Percentiles rank a stretch among this genome's conserved stretches.
Evolutionary conservation across 2,888 invertebrate species (phyloP).

Genomic region (Chorisops tibialis): DNA sequence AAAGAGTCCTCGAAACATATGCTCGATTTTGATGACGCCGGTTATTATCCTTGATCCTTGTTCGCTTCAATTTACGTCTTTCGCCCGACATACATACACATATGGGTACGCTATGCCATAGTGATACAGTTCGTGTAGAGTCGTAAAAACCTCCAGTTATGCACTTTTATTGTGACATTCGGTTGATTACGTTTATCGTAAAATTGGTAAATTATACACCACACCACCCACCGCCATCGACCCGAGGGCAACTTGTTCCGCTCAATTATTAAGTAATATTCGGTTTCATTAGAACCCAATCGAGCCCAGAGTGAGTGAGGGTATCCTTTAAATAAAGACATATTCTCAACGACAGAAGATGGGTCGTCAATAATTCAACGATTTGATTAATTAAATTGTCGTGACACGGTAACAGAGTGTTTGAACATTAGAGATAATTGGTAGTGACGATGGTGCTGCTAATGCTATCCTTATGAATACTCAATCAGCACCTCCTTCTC

Average conservation of each 20-base stretch:
- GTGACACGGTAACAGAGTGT: constrained; percentile 21
- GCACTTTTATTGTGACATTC: constrained; percentile 6
- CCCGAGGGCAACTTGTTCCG: constrained; percentile 6
- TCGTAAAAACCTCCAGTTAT: constrained; percentile 6
- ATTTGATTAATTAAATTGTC: constrained; percentile 32
- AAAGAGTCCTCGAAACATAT: constrained; percentile 3
- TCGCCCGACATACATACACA: too few relatives aligned
- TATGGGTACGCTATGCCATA: too few relatives aligned
- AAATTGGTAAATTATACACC: constrained; percentile 19
- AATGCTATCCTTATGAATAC: constrained; percentile 18
- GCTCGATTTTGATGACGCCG: constrained; percentile 1
- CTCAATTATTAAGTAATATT: constrained; percentile 22
- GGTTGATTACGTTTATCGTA: constrained; percentile 23
- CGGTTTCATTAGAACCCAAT: not conserved
- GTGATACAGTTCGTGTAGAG: not conserved
- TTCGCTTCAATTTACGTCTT: not conserved
- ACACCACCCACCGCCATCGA: not conserved
- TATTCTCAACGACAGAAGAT: constrained; percentile 8
- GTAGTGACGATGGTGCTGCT: constrained; percentile 17
- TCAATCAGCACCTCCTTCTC: constrained; percentile 15
- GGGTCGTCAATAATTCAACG: constrained; percentile 31
- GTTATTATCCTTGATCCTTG: not conserved
- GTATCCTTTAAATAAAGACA: not conserved
- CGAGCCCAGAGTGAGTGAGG: too few relatives aligned
- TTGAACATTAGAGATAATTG: constrained; percentile 28